phyloP scores from a whole-genome alignment of 2,113 vertebrate genomes.

The Paracanthobrama guichenoti region DNA sequence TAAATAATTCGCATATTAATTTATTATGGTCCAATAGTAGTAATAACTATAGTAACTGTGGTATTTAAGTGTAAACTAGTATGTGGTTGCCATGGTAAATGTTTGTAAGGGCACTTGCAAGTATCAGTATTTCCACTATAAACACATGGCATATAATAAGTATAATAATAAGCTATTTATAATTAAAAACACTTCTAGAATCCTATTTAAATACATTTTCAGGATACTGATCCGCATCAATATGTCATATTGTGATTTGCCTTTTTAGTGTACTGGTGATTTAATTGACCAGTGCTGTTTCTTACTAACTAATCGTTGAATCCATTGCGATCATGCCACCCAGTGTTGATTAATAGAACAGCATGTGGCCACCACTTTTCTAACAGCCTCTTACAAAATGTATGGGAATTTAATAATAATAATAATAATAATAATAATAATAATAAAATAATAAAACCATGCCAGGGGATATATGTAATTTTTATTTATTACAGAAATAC shows the following conservation, averaged over 20 bases:
- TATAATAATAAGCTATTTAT: not conserved
- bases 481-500: slow-evolving; percentile 22
- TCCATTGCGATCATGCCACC: slow-evolving; percentile 52
- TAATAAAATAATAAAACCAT: not conserved
- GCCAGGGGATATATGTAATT: not conserved
- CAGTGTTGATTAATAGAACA: slow-evolving; percentile 53
- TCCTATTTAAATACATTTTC: not conserved
- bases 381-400: not conserved
- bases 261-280: not conserved
- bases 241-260: not conserved
- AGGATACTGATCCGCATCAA: not conserved
- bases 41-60: not conserved
- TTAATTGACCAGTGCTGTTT: not conserved
- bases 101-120: not conserved
- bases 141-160: not conserved
- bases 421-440: not conserved
- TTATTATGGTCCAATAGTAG: not conserved
- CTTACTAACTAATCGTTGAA: not conserved
- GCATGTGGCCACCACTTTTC: not conserved
- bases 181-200: not conserved
- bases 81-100: not conserved
- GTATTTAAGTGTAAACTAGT: not conserved
- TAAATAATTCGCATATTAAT: not conserved
- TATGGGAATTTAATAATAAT: not conserved
- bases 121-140: not conserved